Conservation (phyloP, 2,797 vertebrate species). For the Channallabes apus region DNA sequence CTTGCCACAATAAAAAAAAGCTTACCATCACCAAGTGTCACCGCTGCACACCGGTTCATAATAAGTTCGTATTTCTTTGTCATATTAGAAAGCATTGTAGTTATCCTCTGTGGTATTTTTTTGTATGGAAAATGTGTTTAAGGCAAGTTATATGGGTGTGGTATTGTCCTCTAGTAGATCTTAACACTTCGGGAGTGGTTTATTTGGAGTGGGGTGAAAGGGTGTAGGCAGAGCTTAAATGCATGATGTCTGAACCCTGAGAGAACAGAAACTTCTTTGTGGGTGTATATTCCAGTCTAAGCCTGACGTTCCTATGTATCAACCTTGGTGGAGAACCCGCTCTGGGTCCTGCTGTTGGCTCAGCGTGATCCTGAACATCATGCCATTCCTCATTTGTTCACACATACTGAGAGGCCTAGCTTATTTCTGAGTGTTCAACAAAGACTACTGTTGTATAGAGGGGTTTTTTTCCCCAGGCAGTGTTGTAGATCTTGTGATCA, state of each 20-base stretch:
- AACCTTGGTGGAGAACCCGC: constrained; percentile 31
- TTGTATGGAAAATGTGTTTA: constrained; percentile 11
- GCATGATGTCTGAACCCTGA: constrained; percentile 66
- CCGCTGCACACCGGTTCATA: not conserved
- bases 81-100: not conserved
- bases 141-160: constrained; percentile 19
- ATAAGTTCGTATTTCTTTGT: not conserved
- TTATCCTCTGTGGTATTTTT: not conserved
- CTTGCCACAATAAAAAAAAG: not conserved
- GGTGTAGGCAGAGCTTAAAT: constrained; percentile 37
- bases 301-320: not conserved
- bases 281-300: constrained; percentile 34
- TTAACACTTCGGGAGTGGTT: constrained; percentile 12
- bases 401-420: constrained; percentile 14
- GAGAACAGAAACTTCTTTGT: constrained; percentile 76
- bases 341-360: constrained; percentile 43
- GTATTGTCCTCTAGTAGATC: constrained; percentile 14
- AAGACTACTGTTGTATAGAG: constrained; percentile 40
- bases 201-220: constrained; percentile 20
- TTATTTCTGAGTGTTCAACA: constrained; percentile 18
- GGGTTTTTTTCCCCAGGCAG: not conserved
- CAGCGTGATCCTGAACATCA: constrained; percentile 23
- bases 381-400: constrained; percentile 36
- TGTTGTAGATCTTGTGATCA: constrained; percentile 29
- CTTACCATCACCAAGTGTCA: not conserved